These are phyloP conservation scores for Melanophora roralis DNA, from an alignment of 2,888 invertebrate genomes.

Conservation along the genomic window DNA sequence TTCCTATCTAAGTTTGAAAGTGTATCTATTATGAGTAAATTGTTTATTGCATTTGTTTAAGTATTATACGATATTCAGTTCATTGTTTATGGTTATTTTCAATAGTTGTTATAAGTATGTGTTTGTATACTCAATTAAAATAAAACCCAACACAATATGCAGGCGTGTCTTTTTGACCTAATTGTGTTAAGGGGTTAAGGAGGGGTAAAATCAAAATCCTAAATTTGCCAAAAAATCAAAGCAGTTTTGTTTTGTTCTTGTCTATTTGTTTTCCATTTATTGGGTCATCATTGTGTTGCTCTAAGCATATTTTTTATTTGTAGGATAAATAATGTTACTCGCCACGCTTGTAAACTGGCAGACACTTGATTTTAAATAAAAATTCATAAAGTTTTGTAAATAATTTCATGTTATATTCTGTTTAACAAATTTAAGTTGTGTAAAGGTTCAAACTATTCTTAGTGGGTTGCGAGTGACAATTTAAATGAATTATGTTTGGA, in stretches of 20 bases:
- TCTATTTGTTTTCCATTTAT: conserved; percentile 30
- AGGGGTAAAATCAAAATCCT: neutral
- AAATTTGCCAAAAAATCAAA: conserved; percentile 28
- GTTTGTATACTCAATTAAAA: neutral
- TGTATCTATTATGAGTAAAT: neutral
- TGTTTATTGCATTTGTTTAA: conserved; percentile 28
- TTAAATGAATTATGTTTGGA: no score
- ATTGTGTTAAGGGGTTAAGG: conserved; percentile 14
- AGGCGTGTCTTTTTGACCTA: conserved; percentile 42
- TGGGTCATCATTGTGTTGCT: conserved; percentile 37
- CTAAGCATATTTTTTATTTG: conserved; percentile 35
- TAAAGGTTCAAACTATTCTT: neutral
- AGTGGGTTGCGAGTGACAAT: no score
- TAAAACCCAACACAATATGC: conserved; percentile 8
- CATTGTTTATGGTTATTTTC: conserved; percentile 2
- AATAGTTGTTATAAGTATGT: neutral
- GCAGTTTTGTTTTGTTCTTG: neutral
- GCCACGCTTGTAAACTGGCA: neutral
- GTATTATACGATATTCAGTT: conserved; percentile 15
- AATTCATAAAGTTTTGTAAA: neutral
- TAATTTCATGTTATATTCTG: neutral
- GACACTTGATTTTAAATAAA: neutral
- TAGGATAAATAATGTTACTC: conserved; percentile 6
- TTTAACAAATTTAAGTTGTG: neutral
- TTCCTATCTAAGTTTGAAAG: neutral